Percentiles rank a stretch among this genome's conserved stretches.
phyloP scores from a whole-genome alignment of 2,888 invertebrate species.

The Fragum sueziense region DNA sequence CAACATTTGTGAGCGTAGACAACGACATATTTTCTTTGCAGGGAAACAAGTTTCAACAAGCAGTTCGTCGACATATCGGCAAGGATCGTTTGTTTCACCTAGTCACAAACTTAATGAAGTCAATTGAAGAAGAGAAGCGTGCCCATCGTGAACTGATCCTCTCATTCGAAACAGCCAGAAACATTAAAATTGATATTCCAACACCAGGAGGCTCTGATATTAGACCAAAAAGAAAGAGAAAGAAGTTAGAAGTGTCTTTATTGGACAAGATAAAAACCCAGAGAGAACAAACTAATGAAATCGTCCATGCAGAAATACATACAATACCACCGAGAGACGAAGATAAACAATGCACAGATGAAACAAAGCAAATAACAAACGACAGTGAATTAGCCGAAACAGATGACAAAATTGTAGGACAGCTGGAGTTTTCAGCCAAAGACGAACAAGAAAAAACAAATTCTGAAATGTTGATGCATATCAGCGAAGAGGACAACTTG shows the following conservation, averaged over 20 bases:
- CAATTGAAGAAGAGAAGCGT: slow-evolving; percentile 39
- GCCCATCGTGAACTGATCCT: slow-evolving; percentile 35
- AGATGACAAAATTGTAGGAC: background rate
- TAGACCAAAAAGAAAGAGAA: background rate
- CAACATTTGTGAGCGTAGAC: background rate
- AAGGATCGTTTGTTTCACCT: slow-evolving; percentile 36
- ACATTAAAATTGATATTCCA: slow-evolving; percentile 15
- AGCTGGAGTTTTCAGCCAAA: background rate
- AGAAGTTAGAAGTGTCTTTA: slow-evolving; percentile 1
- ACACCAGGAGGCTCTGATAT: background rate
- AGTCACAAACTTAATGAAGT: slow-evolving; percentile 30
- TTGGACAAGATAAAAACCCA: background rate
- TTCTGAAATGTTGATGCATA: too few relatives aligned
- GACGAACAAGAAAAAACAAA: background rate
- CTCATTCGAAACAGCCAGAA: slow-evolving; percentile 37
- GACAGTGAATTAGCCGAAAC: background rate
- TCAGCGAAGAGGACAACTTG: background rate
- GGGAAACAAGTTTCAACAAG: slow-evolving; percentile 21
- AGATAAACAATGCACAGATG: too few relatives aligned
- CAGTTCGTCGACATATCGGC: slow-evolving; percentile 39
- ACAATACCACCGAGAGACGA: too few relatives aligned
- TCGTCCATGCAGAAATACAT: background rate
- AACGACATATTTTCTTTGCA: slow-evolving; percentile 2
- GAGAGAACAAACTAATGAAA: background rate
- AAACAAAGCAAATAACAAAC: background rate